Evolutionary conservation across 2,113 vertebrate genomes (phyloP).

Genomic region (Passerina amoena): DNA sequence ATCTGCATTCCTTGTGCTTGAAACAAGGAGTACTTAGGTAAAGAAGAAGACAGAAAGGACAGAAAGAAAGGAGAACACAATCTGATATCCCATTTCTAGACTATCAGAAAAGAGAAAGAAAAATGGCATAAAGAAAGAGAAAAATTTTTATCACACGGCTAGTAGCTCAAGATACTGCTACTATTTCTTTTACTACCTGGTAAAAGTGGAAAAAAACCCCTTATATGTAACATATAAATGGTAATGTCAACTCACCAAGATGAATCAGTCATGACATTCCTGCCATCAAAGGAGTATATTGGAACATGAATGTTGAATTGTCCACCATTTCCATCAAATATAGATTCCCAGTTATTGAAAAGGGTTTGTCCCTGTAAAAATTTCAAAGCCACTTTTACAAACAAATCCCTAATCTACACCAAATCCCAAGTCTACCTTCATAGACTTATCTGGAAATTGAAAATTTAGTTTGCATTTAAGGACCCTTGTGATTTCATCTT

Average conservation of each 20-base stretch:
- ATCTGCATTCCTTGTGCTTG: background rate
- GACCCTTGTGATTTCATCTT: background rate
- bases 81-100: background rate
- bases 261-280: conserved; percentile 87
- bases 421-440: background rate
- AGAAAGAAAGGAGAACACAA: background rate
- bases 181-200: background rate
- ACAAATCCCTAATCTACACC: background rate
- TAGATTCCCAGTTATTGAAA: conserved; percentile 87
- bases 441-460: background rate
- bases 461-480: background rate
- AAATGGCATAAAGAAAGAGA: background rate
- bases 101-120: background rate
- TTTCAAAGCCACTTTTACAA: conserved; percentile 14
- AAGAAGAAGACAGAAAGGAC: background rate
- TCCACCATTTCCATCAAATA: conserved; percentile 84
- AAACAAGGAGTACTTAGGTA: background rate
- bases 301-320: conserved; percentile 81
- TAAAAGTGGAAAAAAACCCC: background rate
- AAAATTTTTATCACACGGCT: background rate
- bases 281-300: conserved; percentile 95
- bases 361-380: conserved; percentile 86
- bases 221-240: background rate
- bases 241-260: conserved; percentile 83
- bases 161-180: background rate